Evolutionary conservation across 2,888 invertebrate species (phyloP).

Genomic region (Andrena marginata): DNA sequence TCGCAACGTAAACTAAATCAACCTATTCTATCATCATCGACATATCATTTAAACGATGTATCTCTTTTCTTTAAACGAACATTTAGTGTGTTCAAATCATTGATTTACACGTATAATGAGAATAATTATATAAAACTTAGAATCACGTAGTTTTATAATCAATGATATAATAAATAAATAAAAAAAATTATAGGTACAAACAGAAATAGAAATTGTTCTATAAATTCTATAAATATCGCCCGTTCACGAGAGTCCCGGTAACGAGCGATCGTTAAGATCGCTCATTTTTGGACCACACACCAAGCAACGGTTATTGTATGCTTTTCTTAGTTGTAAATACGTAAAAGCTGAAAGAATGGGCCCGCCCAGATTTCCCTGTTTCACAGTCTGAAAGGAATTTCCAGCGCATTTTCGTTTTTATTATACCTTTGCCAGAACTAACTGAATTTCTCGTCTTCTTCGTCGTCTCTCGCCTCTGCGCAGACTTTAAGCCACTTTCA

Average conservation of each 20-base stretch:
- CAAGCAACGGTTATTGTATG: constrained; percentile 46
- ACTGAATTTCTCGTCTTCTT: constrained; percentile 1
- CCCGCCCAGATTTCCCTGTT: constrained; percentile 31
- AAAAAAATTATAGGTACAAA: no score
- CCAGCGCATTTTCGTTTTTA: neutral
- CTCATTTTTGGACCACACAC: constrained; percentile 53
- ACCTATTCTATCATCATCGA: no score
- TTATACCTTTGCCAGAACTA: constrained; percentile 15
- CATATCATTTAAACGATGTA: no score
- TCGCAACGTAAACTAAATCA: neutral
- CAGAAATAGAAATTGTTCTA: no score
- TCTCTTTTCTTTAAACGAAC: no score
- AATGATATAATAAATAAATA: no score
- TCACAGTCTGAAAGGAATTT: constrained; percentile 38
- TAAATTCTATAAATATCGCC: neutral
- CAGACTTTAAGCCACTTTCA: constrained; percentile 67
- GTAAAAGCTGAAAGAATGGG: constrained; percentile 44
- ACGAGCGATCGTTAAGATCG: constrained; percentile 7
- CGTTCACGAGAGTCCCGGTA: constrained; percentile 45
- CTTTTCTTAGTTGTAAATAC: constrained; percentile 31
- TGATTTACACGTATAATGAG: no score
- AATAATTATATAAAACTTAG: no score
- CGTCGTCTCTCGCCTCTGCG: constrained; percentile 15
- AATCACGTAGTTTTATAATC: no score
- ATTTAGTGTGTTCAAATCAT: no score